phyloP scores from a whole-genome alignment of 2,888 invertebrate genomes.

The Nephrocerus scutellatus region DNA sequence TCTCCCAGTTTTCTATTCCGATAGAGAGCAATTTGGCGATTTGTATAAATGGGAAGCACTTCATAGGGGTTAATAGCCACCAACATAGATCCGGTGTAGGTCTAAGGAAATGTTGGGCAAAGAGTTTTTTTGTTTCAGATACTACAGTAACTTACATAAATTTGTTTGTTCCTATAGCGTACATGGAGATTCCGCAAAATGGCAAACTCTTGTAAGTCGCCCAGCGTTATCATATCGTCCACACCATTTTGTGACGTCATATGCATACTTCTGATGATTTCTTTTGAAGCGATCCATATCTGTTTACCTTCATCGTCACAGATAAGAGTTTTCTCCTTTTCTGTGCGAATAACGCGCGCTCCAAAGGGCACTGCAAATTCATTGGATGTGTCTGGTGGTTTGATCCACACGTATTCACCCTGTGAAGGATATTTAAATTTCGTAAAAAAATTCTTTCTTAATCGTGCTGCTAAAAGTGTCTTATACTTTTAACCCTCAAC shows the following conservation, averaged over 20 bases:
- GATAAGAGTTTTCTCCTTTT: constrained; percentile 68
- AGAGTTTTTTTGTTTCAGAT: background rate
- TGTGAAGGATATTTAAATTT: constrained; percentile 39
- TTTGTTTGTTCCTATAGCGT: constrained; percentile 77
- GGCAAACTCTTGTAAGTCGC: constrained; percentile 90
- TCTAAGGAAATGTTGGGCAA: constrained; percentile 53
- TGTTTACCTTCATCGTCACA: constrained; percentile 79
- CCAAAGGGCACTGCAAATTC: constrained; percentile 84
- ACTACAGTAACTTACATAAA: constrained; percentile 93
- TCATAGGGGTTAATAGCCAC: constrained; percentile 95
- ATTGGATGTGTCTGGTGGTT: constrained; percentile 57
- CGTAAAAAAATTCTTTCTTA: too few relatives aligned
- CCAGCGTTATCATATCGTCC: constrained; percentile 93
- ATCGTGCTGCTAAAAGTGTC: too few relatives aligned
- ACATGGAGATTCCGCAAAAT: constrained; percentile 85
- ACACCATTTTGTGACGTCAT: constrained; percentile 72
- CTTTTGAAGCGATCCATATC: constrained; percentile 53
- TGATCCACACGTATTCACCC: constrained; percentile 89
- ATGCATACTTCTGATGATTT: constrained; percentile 66
- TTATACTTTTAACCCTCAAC: too few relatives aligned
- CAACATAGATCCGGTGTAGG: constrained; percentile 90
- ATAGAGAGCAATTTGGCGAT: constrained; percentile 78
- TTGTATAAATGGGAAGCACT: constrained; percentile 88
- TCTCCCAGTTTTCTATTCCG: constrained; percentile 76
- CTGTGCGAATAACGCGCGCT: constrained; percentile 70